Base-by-base conservation (phyloP, 2,113 vertebrate genomes). In the Sturnus vulgaris region DNA sequence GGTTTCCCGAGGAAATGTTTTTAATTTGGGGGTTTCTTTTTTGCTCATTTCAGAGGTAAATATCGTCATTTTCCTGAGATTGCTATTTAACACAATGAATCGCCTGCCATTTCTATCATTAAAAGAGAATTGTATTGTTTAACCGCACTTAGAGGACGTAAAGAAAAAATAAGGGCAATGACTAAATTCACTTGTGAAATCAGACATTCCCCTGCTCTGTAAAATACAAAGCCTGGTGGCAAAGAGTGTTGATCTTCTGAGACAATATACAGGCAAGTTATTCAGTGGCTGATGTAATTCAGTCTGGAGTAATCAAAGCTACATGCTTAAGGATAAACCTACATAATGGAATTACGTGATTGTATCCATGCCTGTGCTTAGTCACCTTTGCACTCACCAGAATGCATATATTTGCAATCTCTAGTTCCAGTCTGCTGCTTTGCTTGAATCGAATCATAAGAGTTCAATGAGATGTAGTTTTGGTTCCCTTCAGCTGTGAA, bases 221-320 rank as follows among this genome's bases (percentile, higher is more conserved):
- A 69, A 84, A 70, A 84, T 21, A 66, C 1, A 70, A 49, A 93
- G 55, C 2, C 0, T 8, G 11, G 42, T 70, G 77, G 80, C 83
- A 73, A 42, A 86, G 65, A 49, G 24, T 73, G 80, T 33, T 81
- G 75, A 82, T 82, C 69, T 71, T 82, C 63, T 35, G 55, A 71
- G 94, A 71, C 56, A 72, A 59, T n/a, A 77, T 20, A 46, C 39
- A 78, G 59, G 49, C 75, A 75, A 15, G 75, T 95, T 77, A 78
- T 63, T 90, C 65, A 16, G 28, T 25, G 72, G 91, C 92, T 96
- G 90, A 97, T 90, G 94, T 95, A 92, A 96, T 68, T 92, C 59
- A 63, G 88, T 53, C 94, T 82, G 90, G 65, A 90, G 90, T 86
- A 95, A 90, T 93, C 93, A 82, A 83, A 96, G 93, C 84, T 90